Percentiles rank a stretch among this genome's conserved stretches.
These are phyloP conservation scores for Drosophila rhopaloa DNA, from an alignment of 1,140 invertebrate species.

Conservation along the genomic window DNA sequence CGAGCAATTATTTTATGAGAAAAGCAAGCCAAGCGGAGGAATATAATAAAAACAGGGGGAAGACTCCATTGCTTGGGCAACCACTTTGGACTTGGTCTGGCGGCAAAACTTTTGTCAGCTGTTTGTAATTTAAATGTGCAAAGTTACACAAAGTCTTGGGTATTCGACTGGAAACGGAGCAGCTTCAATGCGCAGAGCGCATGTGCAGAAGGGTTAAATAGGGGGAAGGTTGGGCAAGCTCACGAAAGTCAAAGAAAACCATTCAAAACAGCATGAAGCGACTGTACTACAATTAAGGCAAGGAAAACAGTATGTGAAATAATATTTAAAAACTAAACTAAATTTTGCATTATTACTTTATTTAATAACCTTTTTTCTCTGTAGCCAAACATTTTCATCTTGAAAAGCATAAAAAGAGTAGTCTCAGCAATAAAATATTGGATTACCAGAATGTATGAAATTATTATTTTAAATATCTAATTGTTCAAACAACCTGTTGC, in stretches of 20 bases:
- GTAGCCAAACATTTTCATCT: no score
- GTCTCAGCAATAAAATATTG: no score
- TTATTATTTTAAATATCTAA: no score
- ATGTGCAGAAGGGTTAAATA: slow-evolving; percentile 46
- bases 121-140: slow-evolving; percentile 80
- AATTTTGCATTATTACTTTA: no score
- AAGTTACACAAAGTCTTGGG: slow-evolving; percentile 66
- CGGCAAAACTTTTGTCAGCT: slow-evolving; percentile 76
- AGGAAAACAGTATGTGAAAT: neutral
- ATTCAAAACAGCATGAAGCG: slow-evolving; percentile 1
- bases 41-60: slow-evolving; percentile 37
- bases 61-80: slow-evolving; percentile 35
- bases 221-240: slow-evolving; percentile 37
- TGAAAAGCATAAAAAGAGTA: no score
- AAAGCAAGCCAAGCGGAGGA: slow-evolving; percentile 67
- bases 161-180: slow-evolving; percentile 72
- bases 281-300: neutral
- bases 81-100: slow-evolving; percentile 41
- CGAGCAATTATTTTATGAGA: slow-evolving; percentile 82
- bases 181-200: slow-evolving; percentile 70
- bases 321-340: no score
- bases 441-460: no score
- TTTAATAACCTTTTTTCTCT: no score
- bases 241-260: slow-evolving; percentile 39
- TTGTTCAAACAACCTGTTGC: neutral